Conservation (phyloP, 2,888 invertebrate genomes). For the Agonopterix subpropinquella region DNA sequence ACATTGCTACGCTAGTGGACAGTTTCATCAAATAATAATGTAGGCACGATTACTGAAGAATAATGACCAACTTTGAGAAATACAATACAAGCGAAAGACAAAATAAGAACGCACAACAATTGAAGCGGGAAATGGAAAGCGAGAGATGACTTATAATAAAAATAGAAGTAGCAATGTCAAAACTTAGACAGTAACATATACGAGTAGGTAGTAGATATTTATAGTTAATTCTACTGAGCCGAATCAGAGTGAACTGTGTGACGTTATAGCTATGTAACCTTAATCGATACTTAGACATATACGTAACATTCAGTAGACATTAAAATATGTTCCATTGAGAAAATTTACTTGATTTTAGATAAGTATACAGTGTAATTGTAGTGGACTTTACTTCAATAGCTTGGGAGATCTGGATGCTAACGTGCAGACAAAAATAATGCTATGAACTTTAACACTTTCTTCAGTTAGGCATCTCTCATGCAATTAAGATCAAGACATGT, state of each 20-base stretch:
- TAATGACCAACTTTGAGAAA: conserved; percentile 67
- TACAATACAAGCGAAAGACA: conserved; percentile 35
- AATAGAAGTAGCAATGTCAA: conserved; percentile 65
- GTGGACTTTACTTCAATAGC: conserved; percentile 44
- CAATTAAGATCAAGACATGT: no score
- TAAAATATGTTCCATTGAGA: conserved; percentile 56
- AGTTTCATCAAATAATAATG: conserved; percentile 17
- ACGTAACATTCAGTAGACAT: conserved; percentile 71
- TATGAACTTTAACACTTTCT: no score
- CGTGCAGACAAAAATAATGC: no score
- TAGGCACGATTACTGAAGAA: conserved; percentile 16
- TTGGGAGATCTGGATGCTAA: conserved; percentile 9
- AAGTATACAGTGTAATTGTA: conserved; percentile 36
- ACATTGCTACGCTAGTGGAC: conserved; percentile 57
- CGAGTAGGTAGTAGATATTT: conserved; percentile 8
- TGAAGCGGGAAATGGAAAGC: conserved; percentile 13
- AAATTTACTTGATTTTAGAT: conserved; percentile 29
- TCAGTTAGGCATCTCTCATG: no score
- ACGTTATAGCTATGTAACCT: conserved; percentile 49
- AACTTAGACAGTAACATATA: conserved; percentile 39
- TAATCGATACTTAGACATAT: conserved; percentile 67
- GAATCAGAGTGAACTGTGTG: conserved; percentile 51
- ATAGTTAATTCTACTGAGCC: conserved; percentile 58
- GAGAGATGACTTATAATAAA: conserved; percentile 18
- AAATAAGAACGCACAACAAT: conserved; percentile 29